Conservation (phyloP, 1,140 invertebrate genomes). For the Thaumatotibia leucotreta region DNA sequence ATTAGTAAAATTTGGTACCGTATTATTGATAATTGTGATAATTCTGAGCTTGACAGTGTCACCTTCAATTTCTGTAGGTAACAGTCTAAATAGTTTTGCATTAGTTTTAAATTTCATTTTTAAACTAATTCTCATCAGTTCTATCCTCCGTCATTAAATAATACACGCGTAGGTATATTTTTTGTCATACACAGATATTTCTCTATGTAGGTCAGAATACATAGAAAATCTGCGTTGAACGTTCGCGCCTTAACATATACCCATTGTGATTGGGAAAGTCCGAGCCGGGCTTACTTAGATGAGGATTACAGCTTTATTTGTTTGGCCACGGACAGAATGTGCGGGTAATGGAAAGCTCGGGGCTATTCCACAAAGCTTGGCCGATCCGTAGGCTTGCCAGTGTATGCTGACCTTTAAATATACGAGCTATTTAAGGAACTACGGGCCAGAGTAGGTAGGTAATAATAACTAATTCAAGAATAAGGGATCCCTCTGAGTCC, state of each 20-base stretch:
- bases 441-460: not conserved
- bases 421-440: not conserved
- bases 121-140: too few relatives aligned
- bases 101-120: too few relatives aligned
- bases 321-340: not conserved
- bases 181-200: not conserved
- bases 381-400: not conserved
- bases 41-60: too few relatives aligned
- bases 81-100: too few relatives aligned
- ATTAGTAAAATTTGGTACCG: too few relatives aligned
- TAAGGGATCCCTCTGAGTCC: not conserved
- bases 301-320: slow-evolving; percentile 3
- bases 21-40: too few relatives aligned
- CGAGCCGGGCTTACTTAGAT: not conserved
- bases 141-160: too few relatives aligned
- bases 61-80: too few relatives aligned
- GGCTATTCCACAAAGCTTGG: not conserved
- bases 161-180: not conserved
- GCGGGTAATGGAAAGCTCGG: not conserved
- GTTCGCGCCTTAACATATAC: not conserved
- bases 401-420: not conserved
- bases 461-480: not conserved
- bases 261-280: not conserved
- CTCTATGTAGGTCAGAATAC: not conserved
- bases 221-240: not conserved